Evolutionary conservation across 1,140 invertebrate genomes (phyloP), one percentile per base, ranked within the genome.

Genomic region (Apis dorsata): DNA sequence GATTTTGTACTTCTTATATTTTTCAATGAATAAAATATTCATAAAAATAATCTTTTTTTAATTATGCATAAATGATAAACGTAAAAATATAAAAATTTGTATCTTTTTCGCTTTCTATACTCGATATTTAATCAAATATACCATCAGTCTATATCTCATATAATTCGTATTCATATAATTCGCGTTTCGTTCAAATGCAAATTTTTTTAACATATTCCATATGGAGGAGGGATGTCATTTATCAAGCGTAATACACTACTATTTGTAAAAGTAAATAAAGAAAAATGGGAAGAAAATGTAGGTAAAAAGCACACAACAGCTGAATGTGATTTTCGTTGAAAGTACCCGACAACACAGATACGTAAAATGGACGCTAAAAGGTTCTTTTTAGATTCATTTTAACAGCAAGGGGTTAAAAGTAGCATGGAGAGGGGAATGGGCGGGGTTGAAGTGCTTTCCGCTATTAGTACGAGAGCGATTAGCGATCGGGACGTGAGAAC

Each of bases 401-500:
- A 85, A 88, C 79, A 77, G 83, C 83, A 76, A 74, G 68, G 34
- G 71, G 71, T 85, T 82, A 87, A 87, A 87, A 87, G 82, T 85
- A 83, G 66, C 13, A 12, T n/a, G 21, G 17, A 73, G 21, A 24
- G 65, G 19, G 19, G 19, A 15, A 0, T 13, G 21, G 34, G 24
- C 12, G 21, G 79, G 65, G 24, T 85, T 88, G 86, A 88, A 88
- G 86, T 88, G 79, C 86, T 79, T 83, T 83, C 86, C 72, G 76
- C 87, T 88, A 88, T 88, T 88, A 88, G 75, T 81, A 81, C 79
- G 68, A 79, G 86, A 78, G 79, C 87, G 87, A 88, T 88, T 88
- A 88, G 85, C 81, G 87, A 85, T 88, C 78, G 83, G 79, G 72
- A 76, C 86, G 87, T 88, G 87, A 84, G 87, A 88, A 88, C 76